phyloP scores from a whole-genome alignment of 2,113 vertebrate species.

The Drymodes brunneopygia region DNA sequence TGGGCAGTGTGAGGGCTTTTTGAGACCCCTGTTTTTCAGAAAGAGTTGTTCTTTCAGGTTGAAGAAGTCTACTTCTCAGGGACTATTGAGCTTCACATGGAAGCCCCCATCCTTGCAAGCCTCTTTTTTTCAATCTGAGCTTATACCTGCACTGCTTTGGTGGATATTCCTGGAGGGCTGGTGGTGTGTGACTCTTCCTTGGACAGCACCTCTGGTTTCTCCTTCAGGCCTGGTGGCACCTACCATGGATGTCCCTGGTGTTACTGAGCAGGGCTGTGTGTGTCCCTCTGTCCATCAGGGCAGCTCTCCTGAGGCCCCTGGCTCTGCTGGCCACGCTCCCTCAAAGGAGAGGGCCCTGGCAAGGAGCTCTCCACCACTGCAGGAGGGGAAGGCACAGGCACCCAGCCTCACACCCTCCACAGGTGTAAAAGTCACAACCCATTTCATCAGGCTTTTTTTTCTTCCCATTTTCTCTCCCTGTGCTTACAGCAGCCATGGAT shows the following conservation, averaged over 20 bases:
- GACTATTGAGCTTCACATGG: not conserved
- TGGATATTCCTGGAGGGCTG: not conserved
- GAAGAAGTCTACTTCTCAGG: not conserved
- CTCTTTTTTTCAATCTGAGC: not conserved
- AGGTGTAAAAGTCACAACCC: not conserved
- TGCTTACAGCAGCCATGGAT: not conserved
- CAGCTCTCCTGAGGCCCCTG: not conserved
- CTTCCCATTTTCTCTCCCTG: not conserved
- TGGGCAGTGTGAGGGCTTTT: not conserved
- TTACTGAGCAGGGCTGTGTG: rapidly evolving
- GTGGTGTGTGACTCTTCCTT: not conserved
- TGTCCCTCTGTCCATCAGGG: not conserved
- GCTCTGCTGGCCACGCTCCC: rapidly evolving
- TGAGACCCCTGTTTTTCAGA: not conserved
- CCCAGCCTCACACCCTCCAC: rapidly evolving
- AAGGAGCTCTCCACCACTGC: not conserved
- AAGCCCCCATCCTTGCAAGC: not conserved
- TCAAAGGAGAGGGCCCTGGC: not conserved
- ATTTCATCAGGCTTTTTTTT: not conserved
- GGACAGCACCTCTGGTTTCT: not conserved
- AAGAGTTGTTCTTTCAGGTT: not conserved
- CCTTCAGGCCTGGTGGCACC: not conserved
- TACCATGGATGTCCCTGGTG: rapidly evolving
- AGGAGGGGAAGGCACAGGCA: not conserved
- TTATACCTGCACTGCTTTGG: not conserved